Conservation (phyloP, 2,113 vertebrate species). For the Ceyx margarethae region DNA sequence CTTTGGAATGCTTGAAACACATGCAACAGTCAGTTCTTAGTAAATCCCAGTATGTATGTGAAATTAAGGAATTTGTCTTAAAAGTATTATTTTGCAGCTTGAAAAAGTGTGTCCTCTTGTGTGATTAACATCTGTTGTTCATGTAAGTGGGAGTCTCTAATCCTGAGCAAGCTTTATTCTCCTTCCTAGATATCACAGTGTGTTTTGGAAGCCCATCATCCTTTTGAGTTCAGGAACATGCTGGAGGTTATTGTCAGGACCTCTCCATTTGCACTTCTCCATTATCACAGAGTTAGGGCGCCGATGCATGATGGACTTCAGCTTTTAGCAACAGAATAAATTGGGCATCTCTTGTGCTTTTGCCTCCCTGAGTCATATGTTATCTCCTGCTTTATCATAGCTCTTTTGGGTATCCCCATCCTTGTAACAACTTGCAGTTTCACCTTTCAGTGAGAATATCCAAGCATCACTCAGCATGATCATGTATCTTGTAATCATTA, state of each 20-base stretch:
- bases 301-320: neutral
- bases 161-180: neutral
- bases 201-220: neutral
- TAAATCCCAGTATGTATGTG: neutral
- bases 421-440: neutral
- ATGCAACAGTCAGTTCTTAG: neutral
- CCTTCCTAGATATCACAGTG: neutral
- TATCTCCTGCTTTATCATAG: neutral
- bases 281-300: neutral
- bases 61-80: neutral
- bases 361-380: neutral
- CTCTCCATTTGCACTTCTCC: accelerated
- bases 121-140: neutral
- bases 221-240: neutral
- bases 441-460: neutral
- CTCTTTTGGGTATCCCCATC: neutral
- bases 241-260: neutral
- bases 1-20: neutral
- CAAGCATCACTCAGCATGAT: neutral
- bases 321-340: neutral
- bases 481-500: neutral
- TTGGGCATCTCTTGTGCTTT: neutral
- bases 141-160: neutral
- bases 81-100: neutral
- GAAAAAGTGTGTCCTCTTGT: neutral